Evolutionary conservation across 2,113 vertebrate species (phyloP).

Genomic region (Drymodes brunneopygia): DNA sequence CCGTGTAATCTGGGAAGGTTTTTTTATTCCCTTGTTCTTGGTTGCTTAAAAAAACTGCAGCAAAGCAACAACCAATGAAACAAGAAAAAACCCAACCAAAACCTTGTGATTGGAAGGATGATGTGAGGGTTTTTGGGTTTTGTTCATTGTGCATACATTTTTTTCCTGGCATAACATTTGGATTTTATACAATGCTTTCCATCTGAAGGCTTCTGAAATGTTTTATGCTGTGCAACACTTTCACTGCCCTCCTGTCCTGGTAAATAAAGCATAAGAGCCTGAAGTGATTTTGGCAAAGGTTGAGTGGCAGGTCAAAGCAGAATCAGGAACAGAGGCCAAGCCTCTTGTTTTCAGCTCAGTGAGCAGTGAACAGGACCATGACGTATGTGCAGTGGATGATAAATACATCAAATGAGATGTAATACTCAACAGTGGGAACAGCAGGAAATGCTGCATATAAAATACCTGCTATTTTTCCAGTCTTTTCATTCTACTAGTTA

Average conservation of each 20-base stretch:
- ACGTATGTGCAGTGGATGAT: background rate
- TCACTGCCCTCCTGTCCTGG: background rate
- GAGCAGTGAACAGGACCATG: background rate
- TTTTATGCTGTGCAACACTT: background rate
- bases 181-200: background rate
- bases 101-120: background rate
- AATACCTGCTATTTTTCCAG: background rate
- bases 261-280: slow-evolving; percentile 14
- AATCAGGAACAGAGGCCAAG: background rate
- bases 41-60: background rate
- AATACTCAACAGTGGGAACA: background rate
- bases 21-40: background rate
- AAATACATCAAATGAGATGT: background rate
- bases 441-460: background rate
- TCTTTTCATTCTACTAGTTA: background rate
- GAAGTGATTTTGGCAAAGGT: slow-evolving; percentile 9
- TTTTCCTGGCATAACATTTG: background rate
- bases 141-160: background rate
- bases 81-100: background rate
- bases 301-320: slow-evolving; percentile 4
- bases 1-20: background rate
- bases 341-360: background rate
- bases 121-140: background rate
- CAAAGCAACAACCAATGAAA: background rate
- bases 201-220: background rate